These are phyloP conservation scores for Drosophila dives DNA, from an alignment of 2,888 invertebrate species.

Conservation along the genomic window DNA sequence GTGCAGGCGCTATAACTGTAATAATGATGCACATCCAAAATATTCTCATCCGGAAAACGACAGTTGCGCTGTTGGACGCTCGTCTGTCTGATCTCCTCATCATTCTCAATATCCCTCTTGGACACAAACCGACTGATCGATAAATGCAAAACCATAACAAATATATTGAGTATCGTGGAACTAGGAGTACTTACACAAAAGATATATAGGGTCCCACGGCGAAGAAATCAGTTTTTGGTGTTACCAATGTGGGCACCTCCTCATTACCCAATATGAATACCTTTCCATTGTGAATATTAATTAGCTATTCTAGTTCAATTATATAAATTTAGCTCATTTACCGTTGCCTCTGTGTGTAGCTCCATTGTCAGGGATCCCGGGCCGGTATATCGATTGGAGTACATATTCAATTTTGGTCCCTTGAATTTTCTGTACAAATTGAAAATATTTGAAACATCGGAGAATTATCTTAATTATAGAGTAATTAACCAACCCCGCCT, in stretches of 20 bases:
- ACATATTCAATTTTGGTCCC: constrained; percentile 86
- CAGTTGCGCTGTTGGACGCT: constrained; percentile 89
- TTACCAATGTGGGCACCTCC: constrained; percentile 90
- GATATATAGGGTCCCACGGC: constrained; percentile 87
- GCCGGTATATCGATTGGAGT: constrained; percentile 88
- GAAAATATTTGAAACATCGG: background rate
- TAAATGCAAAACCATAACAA: background rate
- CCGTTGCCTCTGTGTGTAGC: constrained; percentile 85
- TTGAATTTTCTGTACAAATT: constrained; percentile 63
- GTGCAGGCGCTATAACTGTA: constrained; percentile 91
- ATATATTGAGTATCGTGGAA: background rate
- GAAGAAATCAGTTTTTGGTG: constrained; percentile 87
- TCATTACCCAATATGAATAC: constrained; percentile 88
- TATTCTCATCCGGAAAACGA: constrained; percentile 89
- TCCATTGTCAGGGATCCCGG: constrained; percentile 87
- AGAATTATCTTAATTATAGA: background rate
- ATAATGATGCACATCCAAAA: constrained; percentile 87
- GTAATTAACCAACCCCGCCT: constrained; percentile 80
- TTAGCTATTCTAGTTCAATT: too few species aligned
- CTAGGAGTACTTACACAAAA: constrained; percentile 64
- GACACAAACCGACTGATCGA: constrained; percentile 86
- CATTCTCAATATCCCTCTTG: constrained; percentile 89
- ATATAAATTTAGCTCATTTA: constrained; percentile 53
- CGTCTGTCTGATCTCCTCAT: constrained; percentile 87
- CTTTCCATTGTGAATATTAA: constrained; percentile 77